phyloP scores from a whole-genome alignment of 1,140 invertebrate species.

The Colletes gigas region DNA sequence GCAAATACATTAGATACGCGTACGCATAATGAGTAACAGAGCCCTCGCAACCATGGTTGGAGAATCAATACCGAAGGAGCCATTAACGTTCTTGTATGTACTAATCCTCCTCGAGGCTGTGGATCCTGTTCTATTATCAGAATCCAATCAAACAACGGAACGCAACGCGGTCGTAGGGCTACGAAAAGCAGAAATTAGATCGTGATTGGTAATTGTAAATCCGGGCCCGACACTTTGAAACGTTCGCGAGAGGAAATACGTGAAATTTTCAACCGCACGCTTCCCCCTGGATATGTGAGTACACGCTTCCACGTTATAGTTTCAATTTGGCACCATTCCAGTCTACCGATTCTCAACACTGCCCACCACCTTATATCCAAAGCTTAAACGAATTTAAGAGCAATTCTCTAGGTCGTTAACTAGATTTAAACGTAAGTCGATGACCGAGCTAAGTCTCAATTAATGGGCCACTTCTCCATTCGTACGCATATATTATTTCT shows the following conservation, averaged over 20 bases:
- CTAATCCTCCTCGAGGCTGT: neutral
- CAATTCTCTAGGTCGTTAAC: too few relatives aligned
- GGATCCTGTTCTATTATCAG: slow-evolving; percentile 6
- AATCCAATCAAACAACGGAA: slow-evolving; percentile 33
- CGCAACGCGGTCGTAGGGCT: neutral
- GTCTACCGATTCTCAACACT: too few relatives aligned
- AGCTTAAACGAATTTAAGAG: too few relatives aligned
- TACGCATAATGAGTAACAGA: neutral
- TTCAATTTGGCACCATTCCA: too few relatives aligned
- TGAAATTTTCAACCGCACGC: neutral
- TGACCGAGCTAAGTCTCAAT: too few relatives aligned
- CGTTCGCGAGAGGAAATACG: slow-evolving; percentile 2
- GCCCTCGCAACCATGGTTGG: neutral
- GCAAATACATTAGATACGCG: too few relatives aligned
- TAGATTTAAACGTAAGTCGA: too few relatives aligned
- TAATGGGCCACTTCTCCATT: too few relatives aligned
- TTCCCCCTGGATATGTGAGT: neutral
- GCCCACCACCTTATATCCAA: too few relatives aligned
- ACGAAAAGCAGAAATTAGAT: slow-evolving; percentile 28
- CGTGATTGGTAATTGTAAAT: slow-evolving; percentile 16
- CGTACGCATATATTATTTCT: too few relatives aligned
- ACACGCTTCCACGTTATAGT: too few relatives aligned
- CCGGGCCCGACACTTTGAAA: neutral
- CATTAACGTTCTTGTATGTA: slow-evolving; percentile 19
- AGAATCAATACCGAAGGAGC: neutral